Percentiles rank a stretch among this genome's conserved stretches.
Evolutionary conservation across 2,797 vertebrate genomes (phyloP).

Genomic region (Morelia viridis): DNA sequence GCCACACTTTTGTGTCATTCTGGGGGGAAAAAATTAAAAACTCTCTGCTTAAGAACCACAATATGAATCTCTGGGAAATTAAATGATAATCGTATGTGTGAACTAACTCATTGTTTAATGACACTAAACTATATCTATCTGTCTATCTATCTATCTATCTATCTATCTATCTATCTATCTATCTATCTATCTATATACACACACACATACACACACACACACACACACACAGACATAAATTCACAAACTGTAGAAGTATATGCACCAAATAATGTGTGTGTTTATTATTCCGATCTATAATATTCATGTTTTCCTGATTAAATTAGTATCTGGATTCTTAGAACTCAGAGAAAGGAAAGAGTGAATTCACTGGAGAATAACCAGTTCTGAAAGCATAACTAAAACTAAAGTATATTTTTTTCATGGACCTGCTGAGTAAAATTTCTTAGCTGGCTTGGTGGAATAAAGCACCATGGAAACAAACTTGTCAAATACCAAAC

Average conservation of each 20-base stretch:
- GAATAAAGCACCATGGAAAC: not conserved
- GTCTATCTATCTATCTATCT: no score
- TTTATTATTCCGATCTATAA: not conserved
- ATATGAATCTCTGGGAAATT: not conserved
- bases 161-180: no score
- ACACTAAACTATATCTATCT: not conserved
- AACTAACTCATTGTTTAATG: not conserved
- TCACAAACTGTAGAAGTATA: no score
- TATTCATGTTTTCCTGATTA: not conserved
- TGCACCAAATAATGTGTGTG: no score
- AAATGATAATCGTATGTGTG: not conserved
- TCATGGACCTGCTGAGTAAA: not conserved
- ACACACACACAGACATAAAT: not conserved
- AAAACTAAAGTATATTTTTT: not conserved
- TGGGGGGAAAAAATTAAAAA: no score
- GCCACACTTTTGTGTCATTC: not conserved
- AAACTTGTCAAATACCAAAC: not conserved
- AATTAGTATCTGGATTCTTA: not conserved
- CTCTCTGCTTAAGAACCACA: not conserved
- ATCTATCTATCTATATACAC: no score
- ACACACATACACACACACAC: no score
- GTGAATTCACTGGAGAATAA: not conserved
- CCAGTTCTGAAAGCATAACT: not conserved
- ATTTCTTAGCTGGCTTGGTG: not conserved
- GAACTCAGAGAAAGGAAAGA: not conserved